Conservation (phyloP, 2,113 vertebrate species). For the Elgaria multicarinata region DNA sequence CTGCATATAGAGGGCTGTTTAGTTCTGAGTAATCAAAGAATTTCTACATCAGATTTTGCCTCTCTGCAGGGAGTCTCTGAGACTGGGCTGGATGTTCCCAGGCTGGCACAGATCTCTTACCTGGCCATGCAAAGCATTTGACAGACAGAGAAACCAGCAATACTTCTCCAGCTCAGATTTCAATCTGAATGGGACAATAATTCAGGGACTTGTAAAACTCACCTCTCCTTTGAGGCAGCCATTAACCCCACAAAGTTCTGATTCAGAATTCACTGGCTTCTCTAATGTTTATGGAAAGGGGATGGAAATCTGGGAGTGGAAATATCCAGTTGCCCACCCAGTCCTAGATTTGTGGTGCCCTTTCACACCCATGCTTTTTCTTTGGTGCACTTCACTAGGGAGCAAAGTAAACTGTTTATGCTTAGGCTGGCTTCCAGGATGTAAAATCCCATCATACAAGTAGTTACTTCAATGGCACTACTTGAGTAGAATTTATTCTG, state of each 20-base stretch:
- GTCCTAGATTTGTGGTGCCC: background rate
- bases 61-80: background rate
- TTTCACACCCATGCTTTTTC: background rate
- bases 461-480: conserved; percentile 40
- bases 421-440: conserved; percentile 31
- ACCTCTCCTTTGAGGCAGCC: background rate
- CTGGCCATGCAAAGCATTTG: background rate
- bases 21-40: background rate
- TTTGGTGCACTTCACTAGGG: conserved; percentile 19
- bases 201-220: background rate
- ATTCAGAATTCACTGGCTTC: background rate
- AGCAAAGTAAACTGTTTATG: background rate
- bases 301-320: background rate
- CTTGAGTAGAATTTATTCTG: conserved; percentile 47
- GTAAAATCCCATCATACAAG: conserved; percentile 31
- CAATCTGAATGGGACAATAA: background rate
- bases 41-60: background rate
- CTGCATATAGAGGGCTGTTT: background rate
- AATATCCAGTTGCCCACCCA: background rate
- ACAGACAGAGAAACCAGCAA: background rate
- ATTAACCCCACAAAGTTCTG: background rate
- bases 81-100: background rate
- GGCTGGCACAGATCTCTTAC: background rate
- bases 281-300: background rate
- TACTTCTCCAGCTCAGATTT: background rate